Percentiles rank a stretch among this genome's conserved stretches.
Evolutionary conservation across 2,113 vertebrate species (phyloP).

Genomic region (Callipepla californica): DNA sequence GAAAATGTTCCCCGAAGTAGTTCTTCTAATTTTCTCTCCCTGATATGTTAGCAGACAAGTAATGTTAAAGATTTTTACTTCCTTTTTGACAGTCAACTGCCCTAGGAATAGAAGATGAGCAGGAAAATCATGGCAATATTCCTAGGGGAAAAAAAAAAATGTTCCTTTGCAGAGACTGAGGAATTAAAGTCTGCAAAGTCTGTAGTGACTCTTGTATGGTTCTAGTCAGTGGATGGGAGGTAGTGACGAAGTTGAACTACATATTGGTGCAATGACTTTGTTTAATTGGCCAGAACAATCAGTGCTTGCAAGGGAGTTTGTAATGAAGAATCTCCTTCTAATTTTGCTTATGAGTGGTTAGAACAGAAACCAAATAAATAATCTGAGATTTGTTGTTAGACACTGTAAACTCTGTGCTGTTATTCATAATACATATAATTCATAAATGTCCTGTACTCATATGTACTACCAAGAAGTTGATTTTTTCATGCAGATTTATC

Average conservation of each 20-base stretch:
- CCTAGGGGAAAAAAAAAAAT: not conserved
- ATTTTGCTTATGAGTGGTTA: not conserved
- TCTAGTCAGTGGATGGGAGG: not conserved
- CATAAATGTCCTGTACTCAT: not conserved
- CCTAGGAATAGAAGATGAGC: not conserved
- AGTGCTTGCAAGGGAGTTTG: not conserved
- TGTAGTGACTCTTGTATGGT: not conserved
- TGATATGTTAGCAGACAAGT: not conserved
- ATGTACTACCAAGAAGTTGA: not conserved
- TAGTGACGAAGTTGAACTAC: not conserved
- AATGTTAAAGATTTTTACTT: not conserved
- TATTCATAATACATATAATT: not conserved
- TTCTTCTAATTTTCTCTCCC: not conserved
- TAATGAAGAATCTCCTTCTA: not conserved
- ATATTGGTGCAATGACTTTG: rapidly evolving
- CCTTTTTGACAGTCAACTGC: not conserved
- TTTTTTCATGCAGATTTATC: not conserved
- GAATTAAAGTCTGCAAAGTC: not conserved
- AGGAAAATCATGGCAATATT: not conserved
- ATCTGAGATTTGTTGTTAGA: not conserved
- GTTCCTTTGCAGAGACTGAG: not conserved
- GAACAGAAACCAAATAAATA: not conserved
- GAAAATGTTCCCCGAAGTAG: not conserved
- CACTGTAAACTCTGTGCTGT: not conserved
- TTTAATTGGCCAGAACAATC: not conserved